Base-by-base conservation (phyloP, 1,140 invertebrate species). In the Pseudomyrmex sp. region DNA sequence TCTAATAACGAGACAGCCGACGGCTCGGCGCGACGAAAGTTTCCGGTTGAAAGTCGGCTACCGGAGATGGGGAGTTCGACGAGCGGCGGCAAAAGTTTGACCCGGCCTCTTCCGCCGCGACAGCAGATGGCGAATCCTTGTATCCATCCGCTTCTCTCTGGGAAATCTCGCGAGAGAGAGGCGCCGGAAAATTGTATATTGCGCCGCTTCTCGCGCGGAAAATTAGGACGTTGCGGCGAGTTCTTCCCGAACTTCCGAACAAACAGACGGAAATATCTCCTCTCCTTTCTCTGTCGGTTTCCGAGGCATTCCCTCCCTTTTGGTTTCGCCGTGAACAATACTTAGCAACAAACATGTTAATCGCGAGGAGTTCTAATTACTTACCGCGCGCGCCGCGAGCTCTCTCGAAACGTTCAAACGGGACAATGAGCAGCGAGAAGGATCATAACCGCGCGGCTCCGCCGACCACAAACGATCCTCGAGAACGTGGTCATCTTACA, bases 401-500 rank as follows among this genome's bases (percentile, higher is more conserved):
- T 65, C 35, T 65, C 15, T 35, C 5, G 15, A 65, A 44, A 76
- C 18, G 62, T 23, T 20, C 46, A 59, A 80, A 52, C 20, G 35
- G 35, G 35, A 35, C 35, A 35, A 35, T 59, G 54, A 59, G 20
- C 26, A 54, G 54, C n/a, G 66, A 70, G 35, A 61, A 50, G 76
- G 54, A 59, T 80, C 76, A 72, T 70, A 59, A 70, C 66, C 35
- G 13, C 35, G 12, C 54, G n/a, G n/a, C 44, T 18, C 5, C 15
- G 44, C 26, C 35, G 13, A 2, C 52, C 66, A 35, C 59, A 70
- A 70, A 59, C 56, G 66, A 50, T 48, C 56, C 66, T 50, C 2
- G 44, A 54, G 75, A 70, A 50, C 66, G 52, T 59, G 23, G 76
- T 48, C 76, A 59, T 72, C 66, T 80, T 80, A 80, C 44, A 69